Evolutionary conservation across 2,888 invertebrate genomes (phyloP), one percentile per base, ranked within the genome.

Genomic region (Apamea sordens): DNA sequence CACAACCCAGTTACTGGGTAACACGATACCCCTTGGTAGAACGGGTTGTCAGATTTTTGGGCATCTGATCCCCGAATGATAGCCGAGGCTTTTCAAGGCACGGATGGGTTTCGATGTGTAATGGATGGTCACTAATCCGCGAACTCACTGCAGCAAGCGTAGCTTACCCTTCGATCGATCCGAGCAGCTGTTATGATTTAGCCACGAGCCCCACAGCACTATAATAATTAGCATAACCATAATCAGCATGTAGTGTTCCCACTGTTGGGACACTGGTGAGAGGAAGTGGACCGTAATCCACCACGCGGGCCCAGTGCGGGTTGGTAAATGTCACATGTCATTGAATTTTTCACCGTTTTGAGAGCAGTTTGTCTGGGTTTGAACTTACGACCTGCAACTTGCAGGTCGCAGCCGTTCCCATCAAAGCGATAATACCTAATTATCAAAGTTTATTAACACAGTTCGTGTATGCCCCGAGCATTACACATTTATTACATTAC

Each of bases 401-500:
- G 11, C 24, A 56, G 11, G n/a, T n/a, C 56, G 56, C 11, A n/a
- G 24, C 56, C 24, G 56, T 59, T 59, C 5, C n/a, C 10, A 3
- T 47, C 59, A 28, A 59, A 59, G 13, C 28, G 15, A 13, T 61
- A 61, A 2, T 61, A 61, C 28, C 8, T n/a, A 59, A 59, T 18
- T 21, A 68, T 68, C 11, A 50, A 69, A 28, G 28, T 44, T 21
- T 28, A 68, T 28, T 7, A 21, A 28, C n/a, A n/a, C 69, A 32
- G 74, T 50, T 63, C 61, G 63, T 50, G 28, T 53, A 72, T n/a
- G n/a, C 41, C 18, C 18, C 13, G 6, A 44, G 32, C 24, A 65
- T 78, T 13, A 65, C 36, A 74, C 18, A 73, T 53, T 68, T 15
- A 59, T 50, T 76, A 67, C 56, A 56, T 80, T 53, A 61, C n/a